Conservation (phyloP, 2,113 vertebrate genomes). For the Elanus axillaris region DNA sequence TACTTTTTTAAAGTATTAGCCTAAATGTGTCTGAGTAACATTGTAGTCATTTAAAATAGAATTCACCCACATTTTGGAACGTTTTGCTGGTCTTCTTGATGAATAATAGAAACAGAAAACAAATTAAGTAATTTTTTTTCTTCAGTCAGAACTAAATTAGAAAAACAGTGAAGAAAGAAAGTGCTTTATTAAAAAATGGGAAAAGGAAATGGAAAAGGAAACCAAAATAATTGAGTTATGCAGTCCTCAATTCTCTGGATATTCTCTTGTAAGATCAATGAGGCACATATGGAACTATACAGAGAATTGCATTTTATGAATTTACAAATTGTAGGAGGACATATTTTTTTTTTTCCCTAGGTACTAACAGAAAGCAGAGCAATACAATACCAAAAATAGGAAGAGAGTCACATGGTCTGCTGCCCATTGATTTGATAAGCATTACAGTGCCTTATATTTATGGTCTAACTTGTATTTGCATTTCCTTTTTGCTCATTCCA, state of each 20-base stretch:
- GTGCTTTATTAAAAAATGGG: background rate
- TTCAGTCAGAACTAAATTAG: background rate
- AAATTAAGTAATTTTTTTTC: background rate
- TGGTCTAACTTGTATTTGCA: slow-evolving; percentile 9
- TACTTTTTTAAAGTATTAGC: background rate
- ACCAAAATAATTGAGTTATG: slow-evolving; percentile 21
- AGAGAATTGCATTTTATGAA: background rate
- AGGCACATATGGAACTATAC: background rate
- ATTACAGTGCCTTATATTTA: background rate
- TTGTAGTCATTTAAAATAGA: background rate
- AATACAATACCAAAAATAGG: background rate
- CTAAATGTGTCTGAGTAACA: background rate
- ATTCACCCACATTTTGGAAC: background rate
- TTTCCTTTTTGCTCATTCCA: slow-evolving; percentile 12
- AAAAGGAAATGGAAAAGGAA: slow-evolving; percentile 23
- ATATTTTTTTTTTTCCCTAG: background rate
- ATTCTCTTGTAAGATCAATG: background rate
- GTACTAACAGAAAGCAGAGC: background rate
- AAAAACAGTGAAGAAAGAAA: background rate
- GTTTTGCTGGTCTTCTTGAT: background rate
- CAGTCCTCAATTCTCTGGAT: background rate
- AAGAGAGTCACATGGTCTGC: background rate
- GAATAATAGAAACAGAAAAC: background rate
- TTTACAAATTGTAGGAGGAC: background rate
- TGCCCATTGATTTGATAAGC: background rate